Evolutionary conservation across 2,888 invertebrate genomes (phyloP), one percentile per base, ranked within the genome.

Genomic region (Dicyrtoma fusca): DNA sequence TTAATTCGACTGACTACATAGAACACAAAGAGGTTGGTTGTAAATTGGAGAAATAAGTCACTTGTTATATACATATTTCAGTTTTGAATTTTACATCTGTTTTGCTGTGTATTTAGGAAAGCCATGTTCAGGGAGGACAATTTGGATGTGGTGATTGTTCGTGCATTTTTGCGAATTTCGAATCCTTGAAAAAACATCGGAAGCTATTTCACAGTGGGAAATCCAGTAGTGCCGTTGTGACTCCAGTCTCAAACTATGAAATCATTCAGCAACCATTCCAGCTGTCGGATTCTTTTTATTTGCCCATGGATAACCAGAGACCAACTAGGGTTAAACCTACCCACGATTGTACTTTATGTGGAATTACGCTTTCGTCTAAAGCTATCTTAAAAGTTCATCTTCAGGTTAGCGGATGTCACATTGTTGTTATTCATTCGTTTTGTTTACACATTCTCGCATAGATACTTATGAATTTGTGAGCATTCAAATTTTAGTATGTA

Each of bases 111-210:
- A 21, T 17, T 21, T 45, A 71, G 64, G 64, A 55, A 45, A 57
- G 55, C 17, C 71, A 71, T 26, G 71, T 71, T 34, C 14, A 10
- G 4, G 47, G 34, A 13, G 71, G 71, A 1, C n/a, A 65, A 19
- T 59, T 45, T 59, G 25, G n/a, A 0, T 71, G 71, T 71, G 25
- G 17, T 6, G 53, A 65, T 13, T 71, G 71, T 17, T 59, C 65
- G 3, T 71, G 71, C 47, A 11, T 57, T 3, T 71, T 71, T 26
- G 55, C 55, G 1, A 25, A 55, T n/a, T 53, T 13, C 19, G 65
- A 65, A 47, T 45, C 14, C 11, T 34, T 71, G 26, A 65, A 65
- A 51, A 59, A 57, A 13, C 71, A 71, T 44, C 34, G 55, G 10
- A 57, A 26, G 17, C 47, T 64, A 5, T 64, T 64, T 45, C 71